Percentiles rank a stretch among this genome's conserved stretches.
These are phyloP conservation scores for Odontophorus gujanensis DNA, from an alignment of 2,113 vertebrate genomes.

Conservation along the genomic window DNA sequence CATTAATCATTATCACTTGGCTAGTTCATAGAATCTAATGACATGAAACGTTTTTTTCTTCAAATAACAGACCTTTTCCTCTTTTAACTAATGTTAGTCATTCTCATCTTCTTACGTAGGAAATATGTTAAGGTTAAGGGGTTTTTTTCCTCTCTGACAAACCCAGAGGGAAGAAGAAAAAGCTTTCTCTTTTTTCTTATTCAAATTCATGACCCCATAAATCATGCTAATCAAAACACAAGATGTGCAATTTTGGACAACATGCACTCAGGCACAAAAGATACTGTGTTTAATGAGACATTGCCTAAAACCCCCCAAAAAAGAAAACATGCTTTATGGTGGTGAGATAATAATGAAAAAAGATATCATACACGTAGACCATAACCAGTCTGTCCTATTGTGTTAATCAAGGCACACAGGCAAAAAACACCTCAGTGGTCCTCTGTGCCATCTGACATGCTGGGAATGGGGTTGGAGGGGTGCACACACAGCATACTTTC, in stretches of 20 bases:
- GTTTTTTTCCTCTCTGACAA: background rate
- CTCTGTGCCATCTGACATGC: background rate
- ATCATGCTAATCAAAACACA: slow-evolving; percentile 11
- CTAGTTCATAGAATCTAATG: slow-evolving; percentile 16
- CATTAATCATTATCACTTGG: slow-evolving; percentile 70
- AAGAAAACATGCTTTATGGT: background rate
- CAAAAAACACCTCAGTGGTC: background rate
- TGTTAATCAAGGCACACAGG: background rate
- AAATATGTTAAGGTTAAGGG: background rate
- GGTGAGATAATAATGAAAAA: background rate
- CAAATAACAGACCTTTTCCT: slow-evolving; percentile 12
- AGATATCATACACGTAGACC: background rate
- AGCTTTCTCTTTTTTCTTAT: background rate
- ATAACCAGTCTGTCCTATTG: background rate
- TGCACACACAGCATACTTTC: background rate
- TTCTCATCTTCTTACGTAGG: background rate
- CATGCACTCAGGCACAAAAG: background rate
- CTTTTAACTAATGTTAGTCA: slow-evolving; percentile 32
- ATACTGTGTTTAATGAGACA: background rate
- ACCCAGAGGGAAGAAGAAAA: slow-evolving; percentile 17
- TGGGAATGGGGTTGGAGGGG: rapidly evolving
- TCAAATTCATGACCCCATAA: background rate
- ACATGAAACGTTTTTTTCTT: slow-evolving; percentile 47
- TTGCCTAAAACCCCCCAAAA: background rate
- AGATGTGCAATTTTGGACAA: background rate